Conservation (phyloP, 1,140 invertebrate species). For the Stegodyphus dumicola region DNA sequence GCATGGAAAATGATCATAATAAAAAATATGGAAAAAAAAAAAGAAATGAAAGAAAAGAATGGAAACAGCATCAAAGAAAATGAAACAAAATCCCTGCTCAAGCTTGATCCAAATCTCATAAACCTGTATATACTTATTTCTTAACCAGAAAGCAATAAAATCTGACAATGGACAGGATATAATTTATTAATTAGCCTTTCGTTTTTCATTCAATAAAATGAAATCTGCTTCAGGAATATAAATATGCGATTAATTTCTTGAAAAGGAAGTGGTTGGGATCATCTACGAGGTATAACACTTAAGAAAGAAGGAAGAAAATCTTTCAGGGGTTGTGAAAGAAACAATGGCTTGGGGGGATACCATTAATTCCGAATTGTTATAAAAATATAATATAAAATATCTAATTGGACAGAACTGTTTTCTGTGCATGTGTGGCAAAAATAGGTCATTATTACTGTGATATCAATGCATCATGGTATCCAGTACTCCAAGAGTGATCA, state of each 20-base stretch:
- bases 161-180: slow-evolving; percentile 44
- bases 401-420: background rate
- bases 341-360: no score
- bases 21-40: background rate
- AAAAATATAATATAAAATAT: background rate
- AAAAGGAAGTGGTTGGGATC: slow-evolving; percentile 28
- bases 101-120: slow-evolving; percentile 37
- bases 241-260: slow-evolving; percentile 56
- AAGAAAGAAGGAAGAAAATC: background rate
- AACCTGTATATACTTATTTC: slow-evolving; percentile 9
- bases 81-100: background rate
- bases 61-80: background rate
- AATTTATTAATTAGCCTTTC: slow-evolving; percentile 53
- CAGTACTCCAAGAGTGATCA: background rate
- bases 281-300: background rate
- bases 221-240: slow-evolving; percentile 25
- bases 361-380: background rate
- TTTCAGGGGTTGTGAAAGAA: background rate
- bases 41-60: slow-evolving; percentile 6
- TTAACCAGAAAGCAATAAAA: slow-evolving; percentile 47
- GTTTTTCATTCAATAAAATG: slow-evolving; percentile 45
- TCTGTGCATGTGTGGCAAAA: background rate
- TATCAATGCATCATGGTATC: background rate
- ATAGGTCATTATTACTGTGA: background rate
- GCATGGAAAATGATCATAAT: background rate